Base-by-base conservation (phyloP, 2,797 vertebrate species). In the Smutsia gigantea region DNA sequence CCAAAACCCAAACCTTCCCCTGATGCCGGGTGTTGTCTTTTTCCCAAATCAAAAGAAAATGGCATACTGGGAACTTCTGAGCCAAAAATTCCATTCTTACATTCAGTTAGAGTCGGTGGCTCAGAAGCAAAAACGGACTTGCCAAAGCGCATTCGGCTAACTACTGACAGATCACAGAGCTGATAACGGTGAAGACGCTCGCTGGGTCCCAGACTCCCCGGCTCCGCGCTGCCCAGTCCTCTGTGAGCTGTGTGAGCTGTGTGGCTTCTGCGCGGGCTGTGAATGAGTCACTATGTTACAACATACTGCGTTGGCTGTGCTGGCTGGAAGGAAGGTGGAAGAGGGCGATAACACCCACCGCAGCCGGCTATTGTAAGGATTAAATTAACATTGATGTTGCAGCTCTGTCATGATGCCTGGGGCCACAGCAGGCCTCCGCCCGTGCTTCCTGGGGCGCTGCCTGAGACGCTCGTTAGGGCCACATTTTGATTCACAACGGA, bases 311-410 rank as follows among this genome's bases (percentile, higher is more conserved):
- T 64, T 55, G n/a, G 69, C 17, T 66, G 9, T 84, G 3, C 25
- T 82, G 5, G 5, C 23, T 21, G 68, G 31, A 59, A 72, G 7
- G 3, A 11, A 4, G 21, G 8, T 77, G 1, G 31, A 19, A 19
- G 17, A 59, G 11, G 4, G 3, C 85, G 66, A 66, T 72, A 21
- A 72, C 23, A 81, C 0, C 61, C n/a, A 18, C 5, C 34, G 42
- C 11, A 0, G n/a, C n/a, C 39, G 18, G 10, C 66, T 63, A 29
- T 25, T 4, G 29, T 42, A 69, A 75, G 7, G 29, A 34, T 57
- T 66, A 39, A 63, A 46, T 39, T 91, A 51, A 93, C 63, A 21
- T 69, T 34, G 53, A 57, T 69, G 53, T 31, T 39, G 15, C 90
- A 55, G 5, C n/a, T 29, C 1, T 55, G 8, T 46, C 34, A 55